Evolutionary conservation across 1,140 invertebrate species (phyloP).

Genomic region (Pseudoatta argentina): DNA sequence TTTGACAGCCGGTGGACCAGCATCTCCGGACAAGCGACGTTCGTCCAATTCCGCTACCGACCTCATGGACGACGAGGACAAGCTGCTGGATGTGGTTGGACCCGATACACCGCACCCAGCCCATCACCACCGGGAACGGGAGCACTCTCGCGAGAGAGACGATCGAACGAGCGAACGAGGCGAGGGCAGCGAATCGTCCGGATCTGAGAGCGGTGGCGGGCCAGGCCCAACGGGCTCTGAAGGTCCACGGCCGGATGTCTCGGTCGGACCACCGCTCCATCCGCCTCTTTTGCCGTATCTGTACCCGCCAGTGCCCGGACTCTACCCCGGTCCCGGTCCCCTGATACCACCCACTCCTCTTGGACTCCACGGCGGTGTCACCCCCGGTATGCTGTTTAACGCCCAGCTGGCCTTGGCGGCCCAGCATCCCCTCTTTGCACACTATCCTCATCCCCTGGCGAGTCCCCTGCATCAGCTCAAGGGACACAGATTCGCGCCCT

Average conservation of each 20-base stretch:
- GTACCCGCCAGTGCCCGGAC: constrained; percentile 91
- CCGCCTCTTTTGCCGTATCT: constrained; percentile 95
- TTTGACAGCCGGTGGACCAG: constrained; percentile 87
- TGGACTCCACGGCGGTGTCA: constrained; percentile 89
- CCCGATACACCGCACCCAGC: constrained; percentile 92
- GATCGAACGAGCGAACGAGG: constrained; percentile 85
- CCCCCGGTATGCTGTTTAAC: constrained; percentile 93
- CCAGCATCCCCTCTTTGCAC: constrained; percentile 92
- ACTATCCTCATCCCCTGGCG: constrained; percentile 88
- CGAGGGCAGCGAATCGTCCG: constrained; percentile 85
- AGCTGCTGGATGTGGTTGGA: constrained; percentile 95
- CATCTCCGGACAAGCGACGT: constrained; percentile 91
- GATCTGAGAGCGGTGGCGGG: constrained; percentile 86
- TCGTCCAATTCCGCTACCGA: constrained; percentile 87
- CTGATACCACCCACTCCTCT: constrained; percentile 90
- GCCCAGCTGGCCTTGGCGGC: constrained; percentile 92
- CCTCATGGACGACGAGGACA: constrained; percentile 92
- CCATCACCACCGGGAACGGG: constrained; percentile 84
- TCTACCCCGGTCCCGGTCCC: constrained; percentile 91
- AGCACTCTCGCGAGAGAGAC: constrained; percentile 83
- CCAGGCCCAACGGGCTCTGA: constrained; percentile 88
- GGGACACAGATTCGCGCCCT: constrained; percentile 93
- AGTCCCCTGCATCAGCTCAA: constrained; percentile 87
- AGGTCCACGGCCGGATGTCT: constrained; percentile 93
- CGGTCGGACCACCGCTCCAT: constrained; percentile 94